phyloP scores from a whole-genome alignment of 2,888 invertebrate species.

The Rhyacophila evoluta region DNA sequence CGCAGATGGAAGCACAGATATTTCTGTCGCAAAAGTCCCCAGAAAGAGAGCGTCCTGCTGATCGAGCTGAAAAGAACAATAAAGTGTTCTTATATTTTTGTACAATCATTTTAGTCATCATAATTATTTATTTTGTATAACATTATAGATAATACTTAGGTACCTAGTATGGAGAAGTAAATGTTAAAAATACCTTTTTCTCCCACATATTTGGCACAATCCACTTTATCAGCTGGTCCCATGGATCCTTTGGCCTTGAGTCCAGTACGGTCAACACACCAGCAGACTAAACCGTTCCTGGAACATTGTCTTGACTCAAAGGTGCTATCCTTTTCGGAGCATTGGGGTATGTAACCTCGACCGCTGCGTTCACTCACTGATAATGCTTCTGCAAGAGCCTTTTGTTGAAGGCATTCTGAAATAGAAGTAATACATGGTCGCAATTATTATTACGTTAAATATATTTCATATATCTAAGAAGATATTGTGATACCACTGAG shows the following conservation, averaged over 20 bases:
- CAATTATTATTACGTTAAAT: too few species aligned
- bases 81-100: too few species aligned
- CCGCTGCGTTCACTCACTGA: slow-evolving; percentile 84
- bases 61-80: slow-evolving; percentile 60
- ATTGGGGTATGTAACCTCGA: slow-evolving; percentile 87
- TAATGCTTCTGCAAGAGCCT: slow-evolving; percentile 80
- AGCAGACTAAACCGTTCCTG: slow-evolving; percentile 86
- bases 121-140: too few species aligned
- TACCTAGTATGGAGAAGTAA: too few species aligned
- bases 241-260: slow-evolving; percentile 83
- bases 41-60: slow-evolving; percentile 68
- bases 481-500: too few species aligned
- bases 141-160: too few species aligned
- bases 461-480: too few species aligned
- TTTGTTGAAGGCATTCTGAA: slow-evolving; percentile 79
- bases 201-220: slow-evolving; percentile 66
- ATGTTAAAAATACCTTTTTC: slow-evolving; percentile 59
- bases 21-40: slow-evolving; percentile 73
- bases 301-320: slow-evolving; percentile 85
- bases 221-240: slow-evolving; percentile 79
- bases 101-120: not conserved
- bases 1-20: slow-evolving; percentile 86
- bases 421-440: too few species aligned
- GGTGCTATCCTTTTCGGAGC: slow-evolving; percentile 75
- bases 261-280: slow-evolving; percentile 87